These are phyloP conservation scores for Apocrypta bakeri DNA, from an alignment of 1,140 invertebrate species.

Conservation along the genomic window DNA sequence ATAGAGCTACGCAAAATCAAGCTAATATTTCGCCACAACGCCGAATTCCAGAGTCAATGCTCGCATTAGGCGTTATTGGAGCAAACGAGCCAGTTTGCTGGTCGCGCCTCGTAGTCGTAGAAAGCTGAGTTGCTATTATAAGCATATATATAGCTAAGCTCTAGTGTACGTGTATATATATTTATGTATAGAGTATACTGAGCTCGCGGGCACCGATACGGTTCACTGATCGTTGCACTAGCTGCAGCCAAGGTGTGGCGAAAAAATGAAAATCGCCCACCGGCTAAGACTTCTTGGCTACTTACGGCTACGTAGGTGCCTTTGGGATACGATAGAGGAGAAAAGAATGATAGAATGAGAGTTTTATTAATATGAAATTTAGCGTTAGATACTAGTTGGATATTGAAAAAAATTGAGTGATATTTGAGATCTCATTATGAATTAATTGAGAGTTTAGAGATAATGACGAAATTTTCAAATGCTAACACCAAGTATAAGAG, in stretches of 20 bases:
- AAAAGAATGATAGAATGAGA: background rate
- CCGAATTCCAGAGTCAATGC: no score
- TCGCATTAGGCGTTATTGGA: background rate
- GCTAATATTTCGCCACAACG: background rate
- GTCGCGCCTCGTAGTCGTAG: background rate
- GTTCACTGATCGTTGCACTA: background rate
- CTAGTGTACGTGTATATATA: background rate
- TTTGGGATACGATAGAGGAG: background rate
- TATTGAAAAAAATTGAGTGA: no score
- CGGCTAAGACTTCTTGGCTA: background rate
- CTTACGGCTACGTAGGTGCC: background rate
- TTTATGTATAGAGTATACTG: background rate
- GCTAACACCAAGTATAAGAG: no score
- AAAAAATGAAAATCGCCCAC: slow-evolving; percentile 7
- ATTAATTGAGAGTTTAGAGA: no score
- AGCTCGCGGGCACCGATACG: background rate
- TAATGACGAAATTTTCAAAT: no score
- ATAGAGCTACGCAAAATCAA: background rate
- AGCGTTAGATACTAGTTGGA: no score
- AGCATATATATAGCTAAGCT: no score
- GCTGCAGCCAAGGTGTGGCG: slow-evolving; percentile 9
- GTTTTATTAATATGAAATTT: no score
- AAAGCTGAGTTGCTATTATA: background rate
- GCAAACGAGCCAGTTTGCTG: background rate
- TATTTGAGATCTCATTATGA: no score